Evolutionary conservation across 2,888 invertebrate species (phyloP), one percentile per base, ranked within the genome.

Genomic region (Platerodrilus igneus): DNA sequence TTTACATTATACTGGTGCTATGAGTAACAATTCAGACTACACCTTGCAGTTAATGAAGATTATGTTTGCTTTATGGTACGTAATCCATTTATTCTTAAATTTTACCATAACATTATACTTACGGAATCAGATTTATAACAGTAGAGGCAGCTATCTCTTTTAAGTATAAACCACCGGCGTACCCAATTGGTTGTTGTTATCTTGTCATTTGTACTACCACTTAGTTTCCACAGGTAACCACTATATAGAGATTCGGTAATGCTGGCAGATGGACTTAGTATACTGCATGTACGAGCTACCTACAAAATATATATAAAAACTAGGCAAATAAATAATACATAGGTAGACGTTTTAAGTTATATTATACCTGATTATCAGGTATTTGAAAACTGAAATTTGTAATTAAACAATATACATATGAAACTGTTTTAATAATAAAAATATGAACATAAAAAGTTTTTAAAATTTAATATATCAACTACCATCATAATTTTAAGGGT

Each of bases 121-220:
- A 92, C 92, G 67, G 83, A 76, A 69, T 91, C 89, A 58, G 86
- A 86, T 74, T 93, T 94, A 71, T 93, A 95, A 70, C 88, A 93
- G 69, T 94, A 95, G 48, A 95, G 77, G 71, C 92, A 93, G 71
- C 91, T 89, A 71, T 95, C 93, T 36, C 85, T 81, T 56, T 92
- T 86, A 36, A 96, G 72, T 48, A 86, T 84, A 68, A 94, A 94
- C 89, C 90, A 95, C 50, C 95, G 74, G 38, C 88, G 74, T 34
- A 89, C 84, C 94, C 94, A 95, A 44, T 83, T 79, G 64, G 69
- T 71, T 15, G 66, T 60, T 7, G 69, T 68, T n/a, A n/a, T n/a
- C 2, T 68, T 63, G 3, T 77, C 72, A 48, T 74, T 75, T 14
- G 75, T 72, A 47, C 71, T 74, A 0, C 75, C 73, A 8, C 81